Conservation (phyloP, 2,113 vertebrate genomes). For the Chaetodon trifascialis region DNA sequence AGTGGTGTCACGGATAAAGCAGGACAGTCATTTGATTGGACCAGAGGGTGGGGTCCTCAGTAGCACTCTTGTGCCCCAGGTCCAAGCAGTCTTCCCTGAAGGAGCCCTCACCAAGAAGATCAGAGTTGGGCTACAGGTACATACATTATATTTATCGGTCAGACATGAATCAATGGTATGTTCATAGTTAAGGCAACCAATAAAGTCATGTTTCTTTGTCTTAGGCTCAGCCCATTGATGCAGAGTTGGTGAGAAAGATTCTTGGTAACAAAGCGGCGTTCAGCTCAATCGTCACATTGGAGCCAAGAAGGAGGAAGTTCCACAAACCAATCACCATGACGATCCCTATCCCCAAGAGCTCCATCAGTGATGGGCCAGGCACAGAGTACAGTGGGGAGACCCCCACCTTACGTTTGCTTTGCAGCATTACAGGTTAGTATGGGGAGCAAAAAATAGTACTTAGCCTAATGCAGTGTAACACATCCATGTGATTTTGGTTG, state of each 20-base stretch:
- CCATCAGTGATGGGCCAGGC: conserved; percentile 85
- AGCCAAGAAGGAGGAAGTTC: conserved; percentile 97
- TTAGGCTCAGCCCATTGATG: conserved; percentile 94
- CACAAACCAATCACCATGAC: conserved; percentile 99
- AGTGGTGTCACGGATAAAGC: conserved; percentile 95
- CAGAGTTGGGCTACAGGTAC: conserved; percentile 96
- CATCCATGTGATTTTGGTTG: no score
- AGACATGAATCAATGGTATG: neutral
- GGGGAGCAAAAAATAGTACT: neutral
- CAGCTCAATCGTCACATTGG: conserved; percentile 96
- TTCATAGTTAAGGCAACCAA: neutral
- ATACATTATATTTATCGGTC: neutral
- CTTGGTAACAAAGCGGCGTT: conserved; percentile 98
- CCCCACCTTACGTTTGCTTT: conserved; percentile 93
- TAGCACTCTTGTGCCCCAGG: conserved; percentile 94
- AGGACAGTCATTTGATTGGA: conserved; percentile 98
- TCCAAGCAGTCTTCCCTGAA: conserved; percentile 97
- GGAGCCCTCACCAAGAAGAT: conserved; percentile 97
- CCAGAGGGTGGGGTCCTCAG: conserved; percentile 96
- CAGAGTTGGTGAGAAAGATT: conserved; percentile 93
- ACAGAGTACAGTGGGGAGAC: conserved; percentile 90
- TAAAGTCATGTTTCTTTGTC: conserved; percentile 27
- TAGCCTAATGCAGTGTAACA: no score
- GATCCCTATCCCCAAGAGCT: conserved; percentile 93
- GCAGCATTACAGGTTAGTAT: conserved; percentile 95